Base-by-base conservation (phyloP, 30 jellyfish, hydroid and myxozoan genomes). In the Aurelia aurita complex sp. Pacific region DNA sequence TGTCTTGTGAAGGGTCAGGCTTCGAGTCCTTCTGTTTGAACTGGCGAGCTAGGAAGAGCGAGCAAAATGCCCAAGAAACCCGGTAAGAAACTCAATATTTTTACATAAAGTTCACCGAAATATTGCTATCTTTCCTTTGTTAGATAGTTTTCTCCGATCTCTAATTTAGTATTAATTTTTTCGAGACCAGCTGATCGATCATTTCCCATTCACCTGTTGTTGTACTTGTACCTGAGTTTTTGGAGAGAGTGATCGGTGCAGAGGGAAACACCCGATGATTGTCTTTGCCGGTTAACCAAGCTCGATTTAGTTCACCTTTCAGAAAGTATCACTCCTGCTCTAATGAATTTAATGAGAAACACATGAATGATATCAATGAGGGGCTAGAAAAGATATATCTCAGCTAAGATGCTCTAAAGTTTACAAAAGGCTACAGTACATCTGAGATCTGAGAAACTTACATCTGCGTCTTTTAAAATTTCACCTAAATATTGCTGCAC, bases 191-290 rank as follows among this genome's bases (percentile, higher is more conserved):
- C 70, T 61, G 70, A 61, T 61, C 14, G 15, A 13, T 61, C 4
- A 38, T 61, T 7, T 0, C 8, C 57, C 57, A 46, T 46, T 46
- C 57, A 46, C 57, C 57, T 46, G 57, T 19, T 19, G 18, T 81
- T 68, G 43, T 67, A 94, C 96, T 85, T 77, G 94, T 97, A 16
- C 98, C 98, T 55, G 82, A 77, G 63, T 83, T 94, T 67, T 85
- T 76, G 3, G 97, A 94, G 63, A 84, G 83, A 74, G 64, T 83
- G 68, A 81, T 51, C 10, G 92, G 85, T 70, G 85, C 74, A 18
- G 96, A 94, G 84, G 94, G 57, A 46, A 46, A 46, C 57, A 46
- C 57, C 57, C 57, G 57, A 46, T 46, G 57, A 1, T 9, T 46
- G 14, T 13, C 57, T 46, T 46, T 46, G 57, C 57, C 57, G 6